Evolutionary conservation across 2,113 vertebrate species (phyloP).

Genomic region (Hippocampus zosterae): DNA sequence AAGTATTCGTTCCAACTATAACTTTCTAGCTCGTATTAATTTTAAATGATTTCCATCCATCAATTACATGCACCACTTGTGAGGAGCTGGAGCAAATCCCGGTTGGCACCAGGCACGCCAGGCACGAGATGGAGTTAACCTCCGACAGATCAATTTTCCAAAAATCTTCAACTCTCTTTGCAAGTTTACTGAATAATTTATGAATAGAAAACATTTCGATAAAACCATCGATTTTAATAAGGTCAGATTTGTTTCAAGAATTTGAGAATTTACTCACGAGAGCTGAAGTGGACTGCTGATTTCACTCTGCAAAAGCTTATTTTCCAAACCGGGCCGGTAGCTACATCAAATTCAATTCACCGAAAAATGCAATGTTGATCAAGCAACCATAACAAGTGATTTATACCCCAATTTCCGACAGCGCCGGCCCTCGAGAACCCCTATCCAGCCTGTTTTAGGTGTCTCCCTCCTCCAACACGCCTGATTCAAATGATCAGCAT

Average conservation of each 20-base stretch:
- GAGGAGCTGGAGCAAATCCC: constrained; percentile 2
- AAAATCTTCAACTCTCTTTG: constrained; percentile 10
- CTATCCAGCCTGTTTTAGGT: too few relatives aligned
- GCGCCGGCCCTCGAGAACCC: too few relatives aligned
- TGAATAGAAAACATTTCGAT: neutral
- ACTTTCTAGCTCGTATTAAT: constrained; percentile 7
- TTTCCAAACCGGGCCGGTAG: neutral
- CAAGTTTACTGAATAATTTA: constrained; percentile 1
- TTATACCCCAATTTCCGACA: neutral
- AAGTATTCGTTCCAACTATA: neutral
- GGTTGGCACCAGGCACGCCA: neutral
- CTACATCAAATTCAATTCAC: neutral
- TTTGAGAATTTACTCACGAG: neutral
- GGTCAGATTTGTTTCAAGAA: constrained; percentile 1
- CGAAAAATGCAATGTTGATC: neutral
- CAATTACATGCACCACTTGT: constrained; percentile 8
- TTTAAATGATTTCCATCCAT: constrained; percentile 5
- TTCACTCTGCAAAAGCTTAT: neutral
- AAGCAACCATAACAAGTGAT: neutral
- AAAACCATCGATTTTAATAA: constrained; percentile 1
- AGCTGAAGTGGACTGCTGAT: neutral
- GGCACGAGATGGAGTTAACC: constrained; percentile 2
- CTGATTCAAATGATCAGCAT: too few relatives aligned
- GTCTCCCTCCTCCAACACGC: too few relatives aligned
- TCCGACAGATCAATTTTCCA: neutral